Conservation (phyloP, 1,140 invertebrate species). For the Drosophila aff. region DNA sequence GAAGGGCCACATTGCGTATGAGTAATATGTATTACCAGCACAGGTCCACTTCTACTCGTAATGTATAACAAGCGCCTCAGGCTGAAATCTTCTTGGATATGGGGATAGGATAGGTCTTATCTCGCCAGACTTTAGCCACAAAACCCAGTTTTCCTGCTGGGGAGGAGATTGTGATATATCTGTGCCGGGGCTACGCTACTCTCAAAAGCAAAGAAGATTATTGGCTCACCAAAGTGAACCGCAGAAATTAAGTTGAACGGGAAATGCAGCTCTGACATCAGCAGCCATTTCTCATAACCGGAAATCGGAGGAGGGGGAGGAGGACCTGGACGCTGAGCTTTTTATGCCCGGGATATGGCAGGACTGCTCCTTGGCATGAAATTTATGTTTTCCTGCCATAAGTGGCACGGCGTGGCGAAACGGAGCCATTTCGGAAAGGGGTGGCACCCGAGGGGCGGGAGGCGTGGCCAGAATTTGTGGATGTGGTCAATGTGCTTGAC, state of each 20-base stretch:
- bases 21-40: neutral
- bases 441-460: constrained; percentile 5
- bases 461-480: constrained; percentile 55
- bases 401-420: constrained; percentile 72
- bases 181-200: neutral
- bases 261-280: constrained; percentile 61
- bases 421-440: constrained; percentile 28
- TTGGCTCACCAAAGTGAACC: constrained; percentile 25
- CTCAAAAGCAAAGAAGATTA: constrained; percentile 37
- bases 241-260: constrained; percentile 62
- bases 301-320: constrained; percentile 31
- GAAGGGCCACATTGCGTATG: neutral
- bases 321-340: constrained; percentile 23
- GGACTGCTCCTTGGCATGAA: constrained; percentile 65
- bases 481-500: constrained; percentile 81
- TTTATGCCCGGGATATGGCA: constrained; percentile 39
- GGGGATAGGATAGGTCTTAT: neutral
- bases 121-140: neutral
- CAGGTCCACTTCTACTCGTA: neutral
- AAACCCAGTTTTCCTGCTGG: constrained; percentile 4
- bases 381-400: constrained; percentile 81
- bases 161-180: constrained; percentile 19
- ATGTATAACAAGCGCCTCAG: neutral
- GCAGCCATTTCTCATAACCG: constrained; percentile 70
- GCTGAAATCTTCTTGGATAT: neutral